Base-by-base conservation (phyloP, 2,113 vertebrate species). In the Sinocyclocheilus rhinocerous region DNA sequence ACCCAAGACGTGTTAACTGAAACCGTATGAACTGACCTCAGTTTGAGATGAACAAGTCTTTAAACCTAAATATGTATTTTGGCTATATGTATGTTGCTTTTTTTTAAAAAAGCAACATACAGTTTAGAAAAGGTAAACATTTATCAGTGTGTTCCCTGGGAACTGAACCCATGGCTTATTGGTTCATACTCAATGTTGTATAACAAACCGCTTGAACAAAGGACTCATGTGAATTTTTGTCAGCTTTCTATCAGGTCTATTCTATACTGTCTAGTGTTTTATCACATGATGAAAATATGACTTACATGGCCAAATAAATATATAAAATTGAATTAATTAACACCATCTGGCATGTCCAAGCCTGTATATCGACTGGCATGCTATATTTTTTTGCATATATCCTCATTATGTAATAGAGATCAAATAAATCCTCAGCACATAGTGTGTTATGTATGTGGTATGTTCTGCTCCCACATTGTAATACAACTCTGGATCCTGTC, bases 301-400 rank as follows among this genome's bases (percentile, higher is more conserved):
- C 33, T 22, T 10, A 39, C 20, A 39, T 22, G 18, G 6, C 2
- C 6, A 33, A n/a, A 48, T 9, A 72, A 52, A 39, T 26, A 52
- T 1, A 50, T 50, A 12, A 20, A 50, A 50, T 76, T 52, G 1
- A 48, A 76, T 24, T 10, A 0, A 16, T 4, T 50, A 52, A 13
- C 15, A 65, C 78, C 59, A 81, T 81, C 80, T 67, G 79, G 12
- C 8, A 81, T 81, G n/a, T 29, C 24, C 24, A 29, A 48, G 61
- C 13, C 39, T 13, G 24, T 2, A 81, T 50, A 20, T 29, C 18
- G 8, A 10, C 61, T 48, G 15, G 15, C 79, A 29, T 81, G 36
- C 36, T 45, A 12, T 42, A 81, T 39, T 26, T 81, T 20, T 42
- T 81, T n/a, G 59, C 36, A 67, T 81, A 45, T 81, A 48, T 81